phyloP scores from a whole-genome alignment of 2,888 invertebrate genomes.

The Lasius fuliginosus region DNA sequence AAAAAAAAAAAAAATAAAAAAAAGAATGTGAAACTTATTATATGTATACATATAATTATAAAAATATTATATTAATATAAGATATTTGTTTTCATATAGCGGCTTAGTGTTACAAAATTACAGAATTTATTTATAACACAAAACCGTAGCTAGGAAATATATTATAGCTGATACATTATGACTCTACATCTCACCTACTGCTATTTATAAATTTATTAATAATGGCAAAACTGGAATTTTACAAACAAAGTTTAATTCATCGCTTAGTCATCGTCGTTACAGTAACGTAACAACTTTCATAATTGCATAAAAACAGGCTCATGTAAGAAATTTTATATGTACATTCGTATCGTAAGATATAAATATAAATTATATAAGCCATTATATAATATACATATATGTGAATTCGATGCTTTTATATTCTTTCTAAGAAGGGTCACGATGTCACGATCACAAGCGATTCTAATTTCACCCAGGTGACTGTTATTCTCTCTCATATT shows the following conservation, averaged over 20 bases:
- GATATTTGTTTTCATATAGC: neutral
- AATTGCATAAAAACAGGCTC: constrained; percentile 22
- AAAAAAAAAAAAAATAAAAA: neutral
- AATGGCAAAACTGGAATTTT: neutral
- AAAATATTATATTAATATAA: no score
- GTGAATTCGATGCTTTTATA: neutral
- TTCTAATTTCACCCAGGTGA: neutral
- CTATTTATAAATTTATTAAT: neutral
- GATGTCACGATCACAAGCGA: neutral
- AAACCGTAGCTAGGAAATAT: neutral
- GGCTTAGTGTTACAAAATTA: neutral
- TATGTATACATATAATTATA: neutral
- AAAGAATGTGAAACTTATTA: neutral
- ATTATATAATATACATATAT: neutral
- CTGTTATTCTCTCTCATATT: constrained; percentile 2
- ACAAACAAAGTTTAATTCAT: neutral
- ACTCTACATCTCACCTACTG: neutral
- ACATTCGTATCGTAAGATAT: neutral
- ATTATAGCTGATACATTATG: neutral
- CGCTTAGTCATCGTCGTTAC: neutral
- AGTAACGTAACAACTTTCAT: constrained; percentile 17
- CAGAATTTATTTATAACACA: constrained; percentile 9
- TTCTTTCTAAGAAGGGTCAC: neutral
- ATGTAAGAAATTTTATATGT: neutral
- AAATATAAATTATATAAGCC: neutral